Base-by-base conservation (phyloP, 2,797 vertebrate species). In the Myripristis murdjan region DNA sequence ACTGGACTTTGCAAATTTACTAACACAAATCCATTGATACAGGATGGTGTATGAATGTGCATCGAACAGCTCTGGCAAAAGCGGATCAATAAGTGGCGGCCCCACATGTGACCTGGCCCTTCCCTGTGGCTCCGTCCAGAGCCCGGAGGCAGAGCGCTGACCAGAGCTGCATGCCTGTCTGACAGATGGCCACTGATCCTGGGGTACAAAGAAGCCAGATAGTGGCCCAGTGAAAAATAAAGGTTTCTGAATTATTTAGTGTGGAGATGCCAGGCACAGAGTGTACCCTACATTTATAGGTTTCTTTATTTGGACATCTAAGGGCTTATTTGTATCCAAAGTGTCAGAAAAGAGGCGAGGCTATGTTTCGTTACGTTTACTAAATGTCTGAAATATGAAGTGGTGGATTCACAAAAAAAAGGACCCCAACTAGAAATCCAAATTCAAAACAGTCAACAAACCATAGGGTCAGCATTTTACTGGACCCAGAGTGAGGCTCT, bases 171-270 rank as follows among this genome's bases (percentile, higher is more conserved):
- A 49, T 15, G 43, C 18, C 55, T 16, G 62, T 14, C 87, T 86
- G 85, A 83, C 91, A 93, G 92, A 92, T 93, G 92, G 91, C 52
- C 84, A 71, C 85, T 92, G 80, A 91, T 89, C 88, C 81, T 23
- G 82, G 77, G 79, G 48, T 70, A 49, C 75, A 39, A 47, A 68
- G 49, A 57, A 85, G 75, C 66, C 83, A 82, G 72, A 84, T 56
- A 43, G 35, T 0, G 33, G 47, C 56, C 52, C 6, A 5, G 64
- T 56, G 31, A 55, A 82, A n/a, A 63, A 70, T 59, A 69, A 43
- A 44, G 49, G 48, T 76, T 52, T 67, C 58, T 85, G 69, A 89
- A 85, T 89, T 85, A 91, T 87, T 88, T 39, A 90, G 64, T 16
- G 41, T 24, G 35, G 44, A 60, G 22, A 55, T 33, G 44, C 44